A percentile compares a stretch with the other conserved stretches of the same genome.
phyloP scores from a whole-genome alignment of 1,140 invertebrate species.

The Drosophila gunungcola region DNA sequence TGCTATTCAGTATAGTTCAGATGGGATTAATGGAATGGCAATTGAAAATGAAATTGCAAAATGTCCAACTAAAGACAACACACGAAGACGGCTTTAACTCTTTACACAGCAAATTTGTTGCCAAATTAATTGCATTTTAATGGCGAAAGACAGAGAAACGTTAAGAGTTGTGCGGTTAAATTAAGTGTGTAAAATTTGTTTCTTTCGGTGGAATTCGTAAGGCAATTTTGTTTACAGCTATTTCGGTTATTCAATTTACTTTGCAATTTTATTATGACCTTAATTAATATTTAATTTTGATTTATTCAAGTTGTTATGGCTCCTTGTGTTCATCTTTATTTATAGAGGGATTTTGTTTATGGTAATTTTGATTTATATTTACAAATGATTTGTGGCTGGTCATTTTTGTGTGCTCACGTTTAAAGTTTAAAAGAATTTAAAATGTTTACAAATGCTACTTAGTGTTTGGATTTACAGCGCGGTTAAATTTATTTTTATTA shows the following conservation, averaged over 20 bases:
- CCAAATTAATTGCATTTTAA: constrained; percentile 73
- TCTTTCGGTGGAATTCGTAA: constrained; percentile 13
- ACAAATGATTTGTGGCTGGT: constrained; percentile 24
- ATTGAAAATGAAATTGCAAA: constrained; percentile 22
- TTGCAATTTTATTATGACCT: constrained; percentile 42
- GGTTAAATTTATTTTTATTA: too few relatives aligned
- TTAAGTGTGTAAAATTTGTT: constrained; percentile 48
- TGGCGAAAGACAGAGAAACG: constrained; percentile 23
- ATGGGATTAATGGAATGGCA: constrained; percentile 58
- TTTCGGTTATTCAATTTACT: constrained; percentile 37
- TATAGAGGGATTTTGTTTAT: constrained; percentile 12
- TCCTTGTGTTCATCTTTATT: constrained; percentile 9
- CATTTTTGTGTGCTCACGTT: background rate
- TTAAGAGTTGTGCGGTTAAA: constrained; percentile 35
- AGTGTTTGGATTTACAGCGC: too few relatives aligned
- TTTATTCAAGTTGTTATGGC: constrained; percentile 23
- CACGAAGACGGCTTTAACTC: constrained; percentile 39
- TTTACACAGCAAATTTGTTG: constrained; percentile 26
- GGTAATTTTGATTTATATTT: constrained; percentile 44
- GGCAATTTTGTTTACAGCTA: constrained; percentile 19
- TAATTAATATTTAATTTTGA: constrained; percentile 52
- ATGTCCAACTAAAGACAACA: constrained; percentile 2
- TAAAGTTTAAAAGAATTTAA: too few relatives aligned
- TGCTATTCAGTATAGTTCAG: constrained; percentile 16
- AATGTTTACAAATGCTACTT: too few relatives aligned